Base-by-base conservation (phyloP, 2,888 invertebrate genomes). In the Hecatera dysodea region DNA sequence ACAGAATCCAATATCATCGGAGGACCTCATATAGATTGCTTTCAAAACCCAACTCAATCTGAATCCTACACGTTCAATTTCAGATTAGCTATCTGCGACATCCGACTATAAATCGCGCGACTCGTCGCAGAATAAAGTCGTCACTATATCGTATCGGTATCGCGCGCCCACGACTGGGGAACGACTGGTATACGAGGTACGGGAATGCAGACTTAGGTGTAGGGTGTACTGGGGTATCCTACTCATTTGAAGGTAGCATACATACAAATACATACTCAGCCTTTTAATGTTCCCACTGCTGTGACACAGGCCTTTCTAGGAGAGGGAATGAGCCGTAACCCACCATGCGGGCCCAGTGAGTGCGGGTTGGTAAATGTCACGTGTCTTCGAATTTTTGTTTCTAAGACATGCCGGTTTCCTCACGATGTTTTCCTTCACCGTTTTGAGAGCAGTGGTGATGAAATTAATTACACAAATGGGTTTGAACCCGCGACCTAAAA, bases 41-140 rank as follows among this genome's bases (percentile, higher is more conserved):
- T 42, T 80, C 65, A 77, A 84, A 82, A 82, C 75, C 73, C 77
- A 77, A 69, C 67, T 77, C 67, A 59, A 66, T 83, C 62, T 81
- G 72, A 76, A 67, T 79, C 67, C 73, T 72, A 76, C 86, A 82
- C 72, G 73, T 77, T 83, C 86, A 78, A 85, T 85, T 72, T 80
- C 82, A 84, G 84, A 83, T 84, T 87, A 81, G 78, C 70, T 85
- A 80, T 85, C 85, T 69, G 72, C 69, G 79, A 81, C 79, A 72
- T 66, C 72, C 68, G 78, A 75, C 85, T 71, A 90, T 93, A 93
- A 93, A 93, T 93, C 91, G 90, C 77, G 76, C 65, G 66, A 79
- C 84, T 87, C 88, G 88, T 90, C 89, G 84, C 91, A 81, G 89
- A 93, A 94, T 94, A 94, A 94, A 94, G 94, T 92, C 94, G 91